A percentile compares a stretch with the other conserved stretches of the same genome.
These are phyloP conservation scores for Smittia sp. DNA, from an alignment of 2,888 invertebrate species.

Conservation along the genomic window DNA sequence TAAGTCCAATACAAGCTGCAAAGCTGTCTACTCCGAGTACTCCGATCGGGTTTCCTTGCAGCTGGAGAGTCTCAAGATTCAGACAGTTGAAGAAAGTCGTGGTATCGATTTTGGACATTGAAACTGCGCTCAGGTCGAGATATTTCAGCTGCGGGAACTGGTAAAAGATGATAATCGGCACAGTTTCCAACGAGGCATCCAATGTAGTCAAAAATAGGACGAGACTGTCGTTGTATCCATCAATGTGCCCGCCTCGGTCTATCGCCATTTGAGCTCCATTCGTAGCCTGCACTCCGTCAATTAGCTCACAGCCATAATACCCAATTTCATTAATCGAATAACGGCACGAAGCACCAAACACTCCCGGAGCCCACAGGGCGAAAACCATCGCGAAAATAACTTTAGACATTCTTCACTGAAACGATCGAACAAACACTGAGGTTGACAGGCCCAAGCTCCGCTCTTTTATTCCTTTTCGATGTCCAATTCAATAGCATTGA, in stretches of 20 bases:
- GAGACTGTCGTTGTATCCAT: not conserved
- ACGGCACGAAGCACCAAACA: not conserved
- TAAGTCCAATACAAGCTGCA: not conserved
- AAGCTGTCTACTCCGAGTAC: not conserved
- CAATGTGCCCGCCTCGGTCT: not conserved
- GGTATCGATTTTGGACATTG: no score
- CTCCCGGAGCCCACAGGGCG: no score
- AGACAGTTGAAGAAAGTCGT: no score
- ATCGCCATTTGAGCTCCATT: not conserved
- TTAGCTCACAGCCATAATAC: not conserved
- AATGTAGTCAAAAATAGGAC: not conserved
- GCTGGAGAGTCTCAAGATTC: not conserved
- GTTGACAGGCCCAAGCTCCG: no score
- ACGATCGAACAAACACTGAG: no score
- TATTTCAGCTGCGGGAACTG: not conserved
- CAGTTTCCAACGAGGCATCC: not conserved
- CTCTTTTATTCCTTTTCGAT: no score
- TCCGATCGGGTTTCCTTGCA: not conserved
- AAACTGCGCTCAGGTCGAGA: not conserved
- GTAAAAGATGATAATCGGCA: not conserved
- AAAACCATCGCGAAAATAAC: no score
- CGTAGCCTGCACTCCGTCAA: not conserved
- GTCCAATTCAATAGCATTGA: no score
- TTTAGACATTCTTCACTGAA: no score
- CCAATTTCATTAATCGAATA: not conserved